phyloP scores from a whole-genome alignment of 2,888 invertebrate species.

The Noctuana brunneofusca region DNA sequence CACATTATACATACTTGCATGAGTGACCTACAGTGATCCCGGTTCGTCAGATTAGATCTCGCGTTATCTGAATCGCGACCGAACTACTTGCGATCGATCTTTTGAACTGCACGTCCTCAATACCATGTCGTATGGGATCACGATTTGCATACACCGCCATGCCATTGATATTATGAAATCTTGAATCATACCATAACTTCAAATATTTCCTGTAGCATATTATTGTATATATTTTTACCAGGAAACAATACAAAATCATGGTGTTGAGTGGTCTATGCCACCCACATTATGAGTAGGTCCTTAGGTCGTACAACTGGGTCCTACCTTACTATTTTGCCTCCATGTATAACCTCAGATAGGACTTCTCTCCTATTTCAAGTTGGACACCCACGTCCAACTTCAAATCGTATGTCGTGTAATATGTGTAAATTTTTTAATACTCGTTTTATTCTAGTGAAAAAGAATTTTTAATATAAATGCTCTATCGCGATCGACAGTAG shows the following conservation, averaged over 20 bases:
- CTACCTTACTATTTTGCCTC: too few relatives aligned
- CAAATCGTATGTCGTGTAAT: too few relatives aligned
- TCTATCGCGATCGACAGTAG: neutral
- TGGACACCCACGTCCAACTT: too few relatives aligned
- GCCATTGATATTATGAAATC: slow-evolving; percentile 6
- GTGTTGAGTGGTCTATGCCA: too few relatives aligned
- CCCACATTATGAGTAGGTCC: too few relatives aligned
- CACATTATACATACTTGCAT: slow-evolving; percentile 17
- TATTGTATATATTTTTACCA: too few relatives aligned
- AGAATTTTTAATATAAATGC: neutral
- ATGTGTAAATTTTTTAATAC: too few relatives aligned
- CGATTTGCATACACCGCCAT: slow-evolving; percentile 15
- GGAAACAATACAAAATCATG: too few relatives aligned
- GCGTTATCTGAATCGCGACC: slow-evolving; percentile 25
- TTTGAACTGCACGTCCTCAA: slow-evolving; percentile 21
- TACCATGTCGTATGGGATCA: slow-evolving; percentile 23
- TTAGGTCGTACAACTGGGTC: too few relatives aligned
- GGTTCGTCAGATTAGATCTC: slow-evolving; percentile 27
- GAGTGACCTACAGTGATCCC: slow-evolving; percentile 19
- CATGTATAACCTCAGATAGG: too few relatives aligned
- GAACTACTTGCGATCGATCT: slow-evolving; percentile 27
- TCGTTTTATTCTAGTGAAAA: neutral
- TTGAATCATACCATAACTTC: neutral
- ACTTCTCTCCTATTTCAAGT: too few relatives aligned
- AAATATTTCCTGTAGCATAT: too few relatives aligned